A percentile compares a stretch with the other conserved stretches of the same genome.
phyloP scores from a whole-genome alignment of 2,797 vertebrate species.

The Fratercula arctica region DNA sequence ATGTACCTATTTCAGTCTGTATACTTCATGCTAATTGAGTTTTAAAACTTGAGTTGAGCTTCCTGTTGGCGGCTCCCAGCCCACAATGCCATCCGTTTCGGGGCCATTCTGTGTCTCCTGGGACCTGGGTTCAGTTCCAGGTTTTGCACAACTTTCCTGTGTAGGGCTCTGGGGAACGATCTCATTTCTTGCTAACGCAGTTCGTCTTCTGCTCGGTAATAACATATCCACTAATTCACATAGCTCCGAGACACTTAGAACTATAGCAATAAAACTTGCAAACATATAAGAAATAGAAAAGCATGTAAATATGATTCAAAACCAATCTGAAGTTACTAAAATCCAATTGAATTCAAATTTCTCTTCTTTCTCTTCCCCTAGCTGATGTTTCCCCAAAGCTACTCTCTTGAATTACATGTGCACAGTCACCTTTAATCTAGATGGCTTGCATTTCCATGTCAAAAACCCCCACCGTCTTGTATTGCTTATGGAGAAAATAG shows the following conservation, averaged over 20 bases:
- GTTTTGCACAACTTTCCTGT: background rate
- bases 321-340: constrained; percentile 10
- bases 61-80: background rate
- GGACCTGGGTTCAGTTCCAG: background rate
- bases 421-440: background rate
- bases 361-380: background rate
- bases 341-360: constrained; percentile 21
- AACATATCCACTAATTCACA: constrained; percentile 8
- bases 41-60: background rate
- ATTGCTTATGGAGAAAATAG: background rate
- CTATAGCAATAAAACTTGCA: constrained; percentile 26
- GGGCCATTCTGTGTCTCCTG: background rate
- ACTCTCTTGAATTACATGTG: background rate
- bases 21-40: background rate
- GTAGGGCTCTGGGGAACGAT: background rate
- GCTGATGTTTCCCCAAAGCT: constrained; percentile 14
- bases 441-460: background rate
- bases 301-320: constrained; percentile 39
- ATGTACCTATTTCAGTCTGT: background rate
- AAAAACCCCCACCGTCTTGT: fast-evolving
- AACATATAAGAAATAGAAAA: background rate
- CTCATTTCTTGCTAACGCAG: background rate
- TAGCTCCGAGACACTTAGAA: background rate
- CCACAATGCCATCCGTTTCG: fast-evolving
- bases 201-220: background rate